phyloP scores from a whole-genome alignment of 1,140 invertebrate genomes.

The Hermetia illucens region DNA sequence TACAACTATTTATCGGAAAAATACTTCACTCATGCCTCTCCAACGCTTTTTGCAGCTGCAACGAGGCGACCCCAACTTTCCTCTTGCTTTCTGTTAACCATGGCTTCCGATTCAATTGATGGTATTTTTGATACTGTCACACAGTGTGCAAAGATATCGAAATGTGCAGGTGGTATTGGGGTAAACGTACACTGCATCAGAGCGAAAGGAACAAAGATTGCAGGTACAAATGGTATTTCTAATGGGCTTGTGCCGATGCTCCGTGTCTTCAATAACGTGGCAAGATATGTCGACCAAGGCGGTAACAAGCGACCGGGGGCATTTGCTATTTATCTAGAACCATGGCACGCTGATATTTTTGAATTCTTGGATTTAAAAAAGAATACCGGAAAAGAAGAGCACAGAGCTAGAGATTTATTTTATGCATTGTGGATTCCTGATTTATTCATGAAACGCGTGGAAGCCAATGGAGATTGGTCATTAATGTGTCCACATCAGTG shows the following conservation, averaged over 20 bases:
- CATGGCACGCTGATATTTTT: constrained; percentile 97
- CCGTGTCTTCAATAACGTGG: constrained; percentile 90
- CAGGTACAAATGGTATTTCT: constrained; percentile 87
- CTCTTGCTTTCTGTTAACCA: constrained; percentile 90
- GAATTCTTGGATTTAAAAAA: constrained; percentile 90
- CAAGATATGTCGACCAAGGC: constrained; percentile 95
- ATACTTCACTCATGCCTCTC: constrained; percentile 97
- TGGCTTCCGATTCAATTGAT: constrained; percentile 93
- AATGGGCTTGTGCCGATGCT: constrained; percentile 98
- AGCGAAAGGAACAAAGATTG: constrained; percentile 80
- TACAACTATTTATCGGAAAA: constrained; percentile 92
- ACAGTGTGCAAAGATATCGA: constrained; percentile 92
- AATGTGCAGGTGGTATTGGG: constrained; percentile 95
- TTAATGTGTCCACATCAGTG: constrained; percentile 94
- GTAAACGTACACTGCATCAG: constrained; percentile 94
- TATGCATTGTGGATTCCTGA: constrained; percentile 98
- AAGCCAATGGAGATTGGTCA: constrained; percentile 77
- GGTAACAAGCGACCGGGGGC: constrained; percentile 97
- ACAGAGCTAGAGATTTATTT: constrained; percentile 89
- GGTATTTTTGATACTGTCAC: constrained; percentile 95
- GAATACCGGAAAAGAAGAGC: constrained; percentile 90
- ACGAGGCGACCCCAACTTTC: constrained; percentile 86
- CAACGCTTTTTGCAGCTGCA: constrained; percentile 92
- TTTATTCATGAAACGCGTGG: constrained; percentile 95
- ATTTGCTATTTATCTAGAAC: constrained; percentile 97